Evolutionary conservation across 2,113 vertebrate species (phyloP), one percentile per base, ranked within the genome.

Genomic region (Paraplagusia blochii): DNA sequence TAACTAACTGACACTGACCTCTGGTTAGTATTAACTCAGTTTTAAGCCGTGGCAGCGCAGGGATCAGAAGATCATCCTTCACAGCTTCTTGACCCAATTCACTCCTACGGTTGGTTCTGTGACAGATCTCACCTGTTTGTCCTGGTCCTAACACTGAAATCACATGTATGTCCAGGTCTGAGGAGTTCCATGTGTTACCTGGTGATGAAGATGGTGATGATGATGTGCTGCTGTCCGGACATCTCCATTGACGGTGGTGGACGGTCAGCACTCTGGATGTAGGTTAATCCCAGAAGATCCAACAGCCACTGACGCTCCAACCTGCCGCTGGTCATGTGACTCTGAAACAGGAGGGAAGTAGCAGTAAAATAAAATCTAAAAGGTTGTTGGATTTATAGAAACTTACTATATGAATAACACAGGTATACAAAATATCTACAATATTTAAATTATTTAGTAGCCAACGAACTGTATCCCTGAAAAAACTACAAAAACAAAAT

Each of bases 11-110:
- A 46, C 54, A 71, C 15, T 58, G 67, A 76, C 42, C 47, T 16
- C 2, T 22, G 19, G 52, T 10, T 29, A 57, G 48, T 3, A n/a
- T 58, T 66, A 56, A 44, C 61, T 63, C 59, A 68, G 39, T 58
- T 53, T 29, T 63, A 75, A 54, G 53, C 47, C 59, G 70, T 52
- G 69, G 53, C 58, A 14, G 44, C 13, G 7, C n/a, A 69, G 34
- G 74, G 80, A 84, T 88, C 85, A 88, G 62, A 71, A 81, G 81
- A 81, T 88, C 77, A 82, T 63, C 74, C 62, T n/a, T 57, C 36
- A 74, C 64, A 60, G 47, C 53, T 72, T 57, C 55, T 11, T 60
- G 61, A 56, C 48, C 63, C 38, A 15, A 66, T 63, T 63, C 48
- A 1, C 39, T 61, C 22, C 4, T 12, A 66, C 65, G 14, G 53